Conservation (phyloP, 2,113 vertebrate genomes). For the Trichechus manatus region DNA sequence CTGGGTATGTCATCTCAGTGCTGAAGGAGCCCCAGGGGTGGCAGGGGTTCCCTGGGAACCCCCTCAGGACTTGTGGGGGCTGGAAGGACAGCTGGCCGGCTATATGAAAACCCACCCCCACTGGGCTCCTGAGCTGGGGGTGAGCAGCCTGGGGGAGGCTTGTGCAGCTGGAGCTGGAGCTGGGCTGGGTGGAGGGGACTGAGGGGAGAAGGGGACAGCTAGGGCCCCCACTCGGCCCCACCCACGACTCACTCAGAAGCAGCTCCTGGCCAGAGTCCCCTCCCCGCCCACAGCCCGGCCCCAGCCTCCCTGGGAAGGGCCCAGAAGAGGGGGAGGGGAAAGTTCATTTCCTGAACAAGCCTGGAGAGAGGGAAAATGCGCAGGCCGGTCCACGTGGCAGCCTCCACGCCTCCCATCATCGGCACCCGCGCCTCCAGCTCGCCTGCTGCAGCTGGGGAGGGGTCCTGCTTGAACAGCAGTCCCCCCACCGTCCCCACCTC, state of each 20-base stretch:
- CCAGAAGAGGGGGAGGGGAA: conserved; percentile 47
- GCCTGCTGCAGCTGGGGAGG: too few species aligned
- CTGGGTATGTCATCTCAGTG: too few species aligned
- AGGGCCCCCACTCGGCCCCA: neutral
- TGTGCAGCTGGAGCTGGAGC: neutral
- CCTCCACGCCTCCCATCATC: fast-evolving
- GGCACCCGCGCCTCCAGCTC: neutral
- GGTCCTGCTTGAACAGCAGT: neutral
- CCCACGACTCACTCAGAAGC: neutral
- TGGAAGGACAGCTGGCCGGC: neutral
- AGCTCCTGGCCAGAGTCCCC: neutral
- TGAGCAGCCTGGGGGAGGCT: too few species aligned
- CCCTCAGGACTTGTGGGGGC: neutral
- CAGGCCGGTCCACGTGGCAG: conserved; percentile 61
- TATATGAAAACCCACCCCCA: fast-evolving
- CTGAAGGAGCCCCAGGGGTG: too few species aligned
- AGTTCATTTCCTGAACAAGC: conserved; percentile 48
- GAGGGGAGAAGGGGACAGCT: fast-evolving
- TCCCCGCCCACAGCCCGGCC: neutral
- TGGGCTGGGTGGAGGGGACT: neutral
- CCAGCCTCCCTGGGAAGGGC: neutral
- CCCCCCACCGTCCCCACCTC: neutral
- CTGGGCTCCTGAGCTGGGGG: neutral
- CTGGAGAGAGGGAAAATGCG: fast-evolving
- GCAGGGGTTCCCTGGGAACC: neutral